Conservation (phyloP, 2,888 invertebrate genomes). For the Archips crataeganus region DNA sequence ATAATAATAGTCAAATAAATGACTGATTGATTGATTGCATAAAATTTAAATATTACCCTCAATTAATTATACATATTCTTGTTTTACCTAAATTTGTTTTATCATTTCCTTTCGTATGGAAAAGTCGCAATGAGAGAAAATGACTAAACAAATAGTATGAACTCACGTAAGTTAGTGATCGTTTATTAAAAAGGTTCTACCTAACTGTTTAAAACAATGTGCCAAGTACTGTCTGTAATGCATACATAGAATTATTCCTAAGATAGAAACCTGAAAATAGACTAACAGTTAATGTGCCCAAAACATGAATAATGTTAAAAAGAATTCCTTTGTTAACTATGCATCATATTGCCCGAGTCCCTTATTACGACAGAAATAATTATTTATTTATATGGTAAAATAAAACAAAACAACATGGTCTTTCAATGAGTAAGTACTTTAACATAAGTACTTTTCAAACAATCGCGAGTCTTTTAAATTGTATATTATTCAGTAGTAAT, state of each 20-base stretch:
- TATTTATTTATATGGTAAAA: not conserved
- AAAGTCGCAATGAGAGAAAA: too few relatives aligned
- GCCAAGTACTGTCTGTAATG: not conserved
- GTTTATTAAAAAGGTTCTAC: not conserved
- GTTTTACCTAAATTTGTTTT: too few relatives aligned
- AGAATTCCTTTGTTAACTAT: not conserved
- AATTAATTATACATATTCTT: not conserved
- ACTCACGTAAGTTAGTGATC: not conserved
- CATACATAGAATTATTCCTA: too few relatives aligned
- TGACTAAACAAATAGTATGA: not conserved
- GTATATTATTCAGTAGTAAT: constrained; percentile 31
- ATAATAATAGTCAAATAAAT: not conserved
- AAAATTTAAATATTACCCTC: not conserved
- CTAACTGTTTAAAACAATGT: not conserved
- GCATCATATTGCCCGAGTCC: constrained; percentile 6
- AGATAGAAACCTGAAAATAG: not conserved
- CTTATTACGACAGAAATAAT: not conserved
- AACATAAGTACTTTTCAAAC: constrained; percentile 16
- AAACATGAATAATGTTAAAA: constrained; percentile 1
- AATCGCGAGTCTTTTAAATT: constrained; percentile 15
- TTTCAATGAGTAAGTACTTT: constrained; percentile 19
- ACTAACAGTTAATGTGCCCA: not conserved
- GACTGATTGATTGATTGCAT: too few relatives aligned
- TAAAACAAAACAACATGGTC: not conserved
- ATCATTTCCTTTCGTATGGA: too few relatives aligned